These are phyloP conservation scores for Meriones psammophilus DNA, from an alignment of 2,797 vertebrate species.

Conservation along the genomic window DNA sequence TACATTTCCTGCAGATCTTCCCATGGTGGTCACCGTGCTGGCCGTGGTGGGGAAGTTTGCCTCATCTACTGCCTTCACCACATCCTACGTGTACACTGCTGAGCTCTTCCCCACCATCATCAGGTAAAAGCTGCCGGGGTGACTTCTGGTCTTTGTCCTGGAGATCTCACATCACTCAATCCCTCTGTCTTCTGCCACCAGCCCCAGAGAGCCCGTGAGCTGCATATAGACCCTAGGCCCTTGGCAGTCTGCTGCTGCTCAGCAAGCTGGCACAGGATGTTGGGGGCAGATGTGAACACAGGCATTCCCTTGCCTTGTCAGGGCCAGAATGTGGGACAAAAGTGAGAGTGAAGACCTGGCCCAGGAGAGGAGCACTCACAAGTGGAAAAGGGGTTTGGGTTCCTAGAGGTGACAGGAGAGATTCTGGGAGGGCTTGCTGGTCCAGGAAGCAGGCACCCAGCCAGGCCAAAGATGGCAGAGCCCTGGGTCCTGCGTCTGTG, in stretches of 20 bases:
- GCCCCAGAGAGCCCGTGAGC: not conserved
- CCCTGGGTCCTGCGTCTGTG: not conserved
- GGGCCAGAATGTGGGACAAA: not conserved
- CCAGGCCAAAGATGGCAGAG: not conserved
- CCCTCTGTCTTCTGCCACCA: too few species aligned
- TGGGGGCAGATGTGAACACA: not conserved
- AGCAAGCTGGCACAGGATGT: too few species aligned
- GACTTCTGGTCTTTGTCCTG: not conserved
- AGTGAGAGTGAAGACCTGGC: not conserved
- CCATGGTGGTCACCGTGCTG: conserved; percentile 88
- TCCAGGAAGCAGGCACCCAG: too few species aligned
- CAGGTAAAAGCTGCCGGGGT: conserved; percentile 86
- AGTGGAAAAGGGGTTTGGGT: not conserved
- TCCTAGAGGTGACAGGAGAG: not conserved
- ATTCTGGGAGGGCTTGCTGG: not conserved
- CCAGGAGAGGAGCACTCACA: not conserved
- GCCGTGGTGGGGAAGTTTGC: conserved; percentile 93
- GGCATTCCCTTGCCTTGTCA: not conserved
- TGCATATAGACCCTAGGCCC: not conserved
- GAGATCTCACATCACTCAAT: too few species aligned
- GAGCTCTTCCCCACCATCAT: conserved; percentile 94
- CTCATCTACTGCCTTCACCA: conserved; percentile 88
- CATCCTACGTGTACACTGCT: conserved; percentile 91
- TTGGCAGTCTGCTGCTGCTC: too few species aligned
- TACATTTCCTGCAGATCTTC: conserved; percentile 86